Conservation (phyloP, 2,888 invertebrate species). For the Torymus tubicola region DNA sequence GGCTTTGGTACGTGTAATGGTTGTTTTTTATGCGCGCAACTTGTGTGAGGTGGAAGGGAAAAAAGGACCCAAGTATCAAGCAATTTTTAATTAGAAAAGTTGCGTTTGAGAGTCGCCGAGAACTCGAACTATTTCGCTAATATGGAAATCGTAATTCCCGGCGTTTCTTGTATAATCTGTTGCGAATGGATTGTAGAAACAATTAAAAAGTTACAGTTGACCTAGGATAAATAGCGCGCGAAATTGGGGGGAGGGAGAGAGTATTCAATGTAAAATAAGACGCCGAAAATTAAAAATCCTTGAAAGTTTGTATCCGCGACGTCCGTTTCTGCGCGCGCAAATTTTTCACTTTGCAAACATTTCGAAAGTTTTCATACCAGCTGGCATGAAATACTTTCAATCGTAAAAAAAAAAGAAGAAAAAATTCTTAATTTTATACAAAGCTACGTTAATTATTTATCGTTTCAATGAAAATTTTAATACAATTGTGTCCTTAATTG, state of each 20-base stretch:
- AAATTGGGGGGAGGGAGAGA: too few species aligned
- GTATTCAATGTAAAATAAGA: constrained; percentile 3
- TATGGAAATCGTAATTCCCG: background rate
- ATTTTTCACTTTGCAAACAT: too few species aligned
- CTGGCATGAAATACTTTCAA: too few species aligned
- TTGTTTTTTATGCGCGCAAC: too few species aligned
- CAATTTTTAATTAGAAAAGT: background rate
- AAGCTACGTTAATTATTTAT: background rate
- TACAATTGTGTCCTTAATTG: too few species aligned
- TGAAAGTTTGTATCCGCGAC: background rate
- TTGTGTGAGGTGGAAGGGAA: background rate
- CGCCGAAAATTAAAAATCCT: background rate
- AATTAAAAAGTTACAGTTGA: constrained; percentile 13
- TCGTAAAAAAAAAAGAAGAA: too few species aligned
- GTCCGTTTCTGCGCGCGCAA: too few species aligned
- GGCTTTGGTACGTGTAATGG: too few species aligned
- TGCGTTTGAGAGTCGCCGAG: background rate
- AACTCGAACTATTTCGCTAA: background rate
- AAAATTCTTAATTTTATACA: background rate
- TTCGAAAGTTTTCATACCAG: too few species aligned
- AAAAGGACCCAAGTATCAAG: constrained; percentile 1
- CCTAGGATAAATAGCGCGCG: background rate
- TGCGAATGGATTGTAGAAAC: background rate
- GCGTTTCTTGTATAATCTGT: constrained; percentile 1
- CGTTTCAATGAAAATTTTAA: too few species aligned